Evolutionary conservation across 2,888 invertebrate genomes (phyloP), one percentile per base, ranked within the genome.

Genomic region (Prosopocoilus inquinatus): DNA sequence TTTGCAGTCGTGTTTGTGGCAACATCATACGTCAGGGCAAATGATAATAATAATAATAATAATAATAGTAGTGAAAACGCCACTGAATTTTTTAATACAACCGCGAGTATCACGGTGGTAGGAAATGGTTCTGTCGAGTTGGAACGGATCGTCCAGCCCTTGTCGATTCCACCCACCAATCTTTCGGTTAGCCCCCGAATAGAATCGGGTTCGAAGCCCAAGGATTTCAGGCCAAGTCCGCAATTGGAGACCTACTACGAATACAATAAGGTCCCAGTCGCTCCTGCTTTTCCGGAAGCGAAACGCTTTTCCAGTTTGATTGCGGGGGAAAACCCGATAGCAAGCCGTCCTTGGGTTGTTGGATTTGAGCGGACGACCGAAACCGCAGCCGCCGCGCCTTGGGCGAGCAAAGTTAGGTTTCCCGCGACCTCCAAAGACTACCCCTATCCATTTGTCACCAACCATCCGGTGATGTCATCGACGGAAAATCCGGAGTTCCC

Each of bases 201-300:
- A 1, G 20, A 28, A 28, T 34, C 35, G 35, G 11, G 4, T 38
- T 9, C 7, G 5, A 38, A 50, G 13, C 20, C 20, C 9, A 11
- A 11, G 7, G 67, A 70, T 46, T 83, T 83, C 58, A 78, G 75
- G 49, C 82, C 83, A 2, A 84, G 83, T 66, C 80, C 78, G 8
- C 81, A 79, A 63, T 60, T 83, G 32, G 80, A 79, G 11, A 75
- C 73, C 35, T 77, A 77, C 59, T 78, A 78, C 59, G 82, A 82
- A 62, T 74, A 70, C 54, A 79, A 78, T 41, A 71, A 69, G 41
- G 75, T 78, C 57, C 78, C 79, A 9, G 74, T 74, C 2, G 54
- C 59, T 15, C 73, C 74, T 3, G 73, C 69, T n/a, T 60, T 64
- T 52, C 70, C 74, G 9, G 73, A 75, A 66, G 58, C 61, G 1